Percentiles rank a stretch among this genome's conserved stretches.
These are phyloP conservation scores for Sinelater perroti DNA, from an alignment of 2,888 invertebrate species.

Conservation along the genomic window DNA sequence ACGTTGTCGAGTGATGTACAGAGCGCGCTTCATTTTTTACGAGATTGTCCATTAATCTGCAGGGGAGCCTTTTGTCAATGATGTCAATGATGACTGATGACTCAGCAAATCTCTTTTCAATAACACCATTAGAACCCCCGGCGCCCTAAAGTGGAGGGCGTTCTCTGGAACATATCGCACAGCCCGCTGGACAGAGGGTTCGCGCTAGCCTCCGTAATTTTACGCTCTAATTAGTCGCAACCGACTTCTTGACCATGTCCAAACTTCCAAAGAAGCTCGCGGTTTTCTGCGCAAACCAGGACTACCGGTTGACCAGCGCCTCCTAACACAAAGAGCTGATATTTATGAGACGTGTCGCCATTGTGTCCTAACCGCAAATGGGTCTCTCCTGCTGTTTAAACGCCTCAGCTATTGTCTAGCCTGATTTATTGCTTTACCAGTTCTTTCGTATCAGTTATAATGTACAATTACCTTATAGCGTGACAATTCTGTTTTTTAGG, in stretches of 20 bases:
- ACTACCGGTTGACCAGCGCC: constrained; percentile 45
- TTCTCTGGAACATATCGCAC: constrained; percentile 1
- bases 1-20: too few species aligned
- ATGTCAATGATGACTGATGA: constrained; percentile 22
- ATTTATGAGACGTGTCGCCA: constrained; percentile 51
- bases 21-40: constrained; percentile 12
- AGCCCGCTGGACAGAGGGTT: neutral
- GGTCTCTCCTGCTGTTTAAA: constrained; percentile 41
- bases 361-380: constrained; percentile 48
- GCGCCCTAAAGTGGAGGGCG: constrained; percentile 15
- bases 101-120: constrained; percentile 25
- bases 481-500: constrained; percentile 18
- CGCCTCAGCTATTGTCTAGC: constrained; percentile 42
- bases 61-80: constrained; percentile 17
- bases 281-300: constrained; percentile 35
- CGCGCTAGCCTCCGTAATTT: constrained; percentile 34
- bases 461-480: constrained; percentile 30
- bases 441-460: constrained; percentile 21
- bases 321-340: constrained; percentile 45
- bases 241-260: constrained; percentile 34
- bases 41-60: constrained; percentile 6
- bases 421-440: constrained; percentile 45
- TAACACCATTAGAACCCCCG: constrained; percentile 23
- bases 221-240: constrained; percentile 38
- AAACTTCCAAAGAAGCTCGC: constrained; percentile 29